These are phyloP conservation scores for Trogon surrucura DNA, from an alignment of 2,113 vertebrate species.

Conservation along the genomic window DNA sequence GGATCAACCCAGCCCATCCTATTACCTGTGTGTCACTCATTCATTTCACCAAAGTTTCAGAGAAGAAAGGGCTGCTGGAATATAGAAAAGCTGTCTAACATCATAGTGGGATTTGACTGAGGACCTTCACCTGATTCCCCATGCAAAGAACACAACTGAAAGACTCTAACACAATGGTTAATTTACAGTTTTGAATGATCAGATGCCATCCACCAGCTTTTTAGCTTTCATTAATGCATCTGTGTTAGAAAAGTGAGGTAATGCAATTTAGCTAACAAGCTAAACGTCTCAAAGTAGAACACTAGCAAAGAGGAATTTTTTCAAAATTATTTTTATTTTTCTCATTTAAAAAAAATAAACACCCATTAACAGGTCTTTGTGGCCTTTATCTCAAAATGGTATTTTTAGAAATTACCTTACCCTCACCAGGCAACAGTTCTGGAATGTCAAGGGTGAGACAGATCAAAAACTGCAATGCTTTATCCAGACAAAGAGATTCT, in stretches of 20 bases:
- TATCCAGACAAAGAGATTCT: neutral
- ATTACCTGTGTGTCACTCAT: fast-evolving
- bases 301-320: neutral
- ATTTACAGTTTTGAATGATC: neutral
- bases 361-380: neutral
- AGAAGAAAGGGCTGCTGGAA: neutral
- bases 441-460: neutral
- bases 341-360: neutral
- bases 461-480: neutral
- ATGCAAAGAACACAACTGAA: fast-evolving
- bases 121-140: neutral
- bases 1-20: neutral
- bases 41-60: fast-evolving
- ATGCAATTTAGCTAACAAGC: neutral
- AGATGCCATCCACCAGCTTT: neutral
- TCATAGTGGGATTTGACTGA: neutral
- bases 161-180: fast-evolving
- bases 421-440: neutral
- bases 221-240: neutral
- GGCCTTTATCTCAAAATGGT: neutral
- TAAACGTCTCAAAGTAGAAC: neutral
- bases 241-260: neutral
- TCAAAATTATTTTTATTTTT: neutral
- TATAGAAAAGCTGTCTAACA: neutral
- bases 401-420: neutral